These are phyloP conservation scores for Phengaris arion DNA, from an alignment of 2,888 invertebrate species.

Conservation along the genomic window DNA sequence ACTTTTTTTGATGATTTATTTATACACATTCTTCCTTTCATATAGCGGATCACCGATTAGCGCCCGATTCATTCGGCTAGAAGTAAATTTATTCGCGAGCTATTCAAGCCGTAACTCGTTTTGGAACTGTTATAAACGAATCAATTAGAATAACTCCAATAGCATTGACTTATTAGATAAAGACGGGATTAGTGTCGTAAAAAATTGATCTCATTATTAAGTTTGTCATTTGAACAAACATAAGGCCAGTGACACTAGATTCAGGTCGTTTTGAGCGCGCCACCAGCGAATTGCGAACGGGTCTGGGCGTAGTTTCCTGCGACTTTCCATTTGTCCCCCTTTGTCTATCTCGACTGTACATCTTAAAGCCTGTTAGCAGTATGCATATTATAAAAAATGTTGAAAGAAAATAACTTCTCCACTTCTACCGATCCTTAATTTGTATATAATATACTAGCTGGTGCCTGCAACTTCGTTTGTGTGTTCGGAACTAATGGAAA, in stretches of 20 bases:
- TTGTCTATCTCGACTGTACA: constrained; percentile 22
- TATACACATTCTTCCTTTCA: neutral
- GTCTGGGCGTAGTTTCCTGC: constrained; percentile 33
- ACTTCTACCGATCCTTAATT: neutral
- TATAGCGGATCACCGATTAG: neutral
- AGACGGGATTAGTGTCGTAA: constrained; percentile 4
- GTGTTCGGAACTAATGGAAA: too few relatives aligned
- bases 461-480: too few relatives aligned
- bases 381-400: neutral
- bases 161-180: constrained; percentile 20
- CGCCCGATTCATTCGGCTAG: neutral
- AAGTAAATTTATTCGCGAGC: constrained; percentile 1
- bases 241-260: constrained; percentile 21
- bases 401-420: neutral
- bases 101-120: constrained; percentile 9
- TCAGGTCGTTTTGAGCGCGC: constrained; percentile 39
- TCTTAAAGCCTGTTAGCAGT: constrained; percentile 21
- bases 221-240: constrained; percentile 10
- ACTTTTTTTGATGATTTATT: neutral
- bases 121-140: constrained; percentile 34
- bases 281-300: constrained; percentile 39
- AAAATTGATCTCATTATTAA: constrained; percentile 21
- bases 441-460: too few relatives aligned
- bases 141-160: constrained; percentile 33
- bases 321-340: constrained; percentile 29